Evolutionary conservation across 2,113 vertebrate genomes (phyloP).

Genomic region (Rattus rattus): DNA sequence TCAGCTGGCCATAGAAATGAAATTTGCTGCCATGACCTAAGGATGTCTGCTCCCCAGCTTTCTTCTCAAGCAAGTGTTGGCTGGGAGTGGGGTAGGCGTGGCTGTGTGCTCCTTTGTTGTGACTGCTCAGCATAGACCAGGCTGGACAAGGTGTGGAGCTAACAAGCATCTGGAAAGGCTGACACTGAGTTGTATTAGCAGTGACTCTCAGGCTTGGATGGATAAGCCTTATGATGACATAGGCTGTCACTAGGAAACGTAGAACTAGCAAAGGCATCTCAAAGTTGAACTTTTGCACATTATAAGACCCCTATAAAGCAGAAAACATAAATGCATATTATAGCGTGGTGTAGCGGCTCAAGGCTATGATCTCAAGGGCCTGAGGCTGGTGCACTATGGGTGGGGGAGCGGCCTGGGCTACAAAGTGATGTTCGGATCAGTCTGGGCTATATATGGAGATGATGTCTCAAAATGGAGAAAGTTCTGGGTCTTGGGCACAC

Average conservation of each 20-base stretch:
- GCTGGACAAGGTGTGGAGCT: neutral
- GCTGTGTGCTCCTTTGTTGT: neutral
- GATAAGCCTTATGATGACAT: neutral
- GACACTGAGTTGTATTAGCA: neutral
- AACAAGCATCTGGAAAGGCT: neutral
- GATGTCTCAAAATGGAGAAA: neutral
- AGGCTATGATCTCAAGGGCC: neutral
- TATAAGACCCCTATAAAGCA: neutral
- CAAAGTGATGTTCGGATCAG: neutral
- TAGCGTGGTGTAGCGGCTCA: neutral
- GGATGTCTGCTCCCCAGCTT: neutral
- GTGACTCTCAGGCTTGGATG: neutral
- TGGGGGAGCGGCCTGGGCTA: neutral
- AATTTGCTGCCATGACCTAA: neutral
- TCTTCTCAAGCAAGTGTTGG: slow-evolving; percentile 5
- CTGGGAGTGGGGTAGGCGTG: neutral
- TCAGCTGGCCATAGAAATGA: neutral
- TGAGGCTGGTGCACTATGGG: neutral
- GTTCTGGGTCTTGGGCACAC: neutral
- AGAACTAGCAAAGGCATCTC: neutral
- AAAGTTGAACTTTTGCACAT: neutral
- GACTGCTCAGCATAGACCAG: neutral
- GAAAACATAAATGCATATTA: neutral
- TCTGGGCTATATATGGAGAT: neutral
- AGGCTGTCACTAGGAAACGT: neutral